Conservation (phyloP, 2,113 vertebrate species). For the Protomyctophum bolini region DNA sequence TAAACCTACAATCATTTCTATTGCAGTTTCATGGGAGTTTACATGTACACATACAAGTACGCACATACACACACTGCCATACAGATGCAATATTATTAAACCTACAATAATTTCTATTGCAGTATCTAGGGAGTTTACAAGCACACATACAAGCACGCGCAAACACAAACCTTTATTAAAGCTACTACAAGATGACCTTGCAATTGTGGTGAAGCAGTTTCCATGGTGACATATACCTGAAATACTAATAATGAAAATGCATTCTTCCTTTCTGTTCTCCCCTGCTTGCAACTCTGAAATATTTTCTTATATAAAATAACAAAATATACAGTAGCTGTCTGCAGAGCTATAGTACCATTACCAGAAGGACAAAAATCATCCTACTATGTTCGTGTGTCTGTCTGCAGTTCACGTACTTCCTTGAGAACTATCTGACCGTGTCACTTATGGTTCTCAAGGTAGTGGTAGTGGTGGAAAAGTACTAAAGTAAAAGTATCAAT, state of each 20-base stretch:
- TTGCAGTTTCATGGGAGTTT: constrained; percentile 17
- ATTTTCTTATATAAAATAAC: constrained; percentile 4
- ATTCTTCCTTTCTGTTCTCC: constrained; percentile 29
- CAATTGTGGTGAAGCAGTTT: constrained; percentile 26
- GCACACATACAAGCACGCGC: neutral
- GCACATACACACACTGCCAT: constrained; percentile 4
- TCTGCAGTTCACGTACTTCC: too few relatives aligned
- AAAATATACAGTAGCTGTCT: constrained; percentile 19
- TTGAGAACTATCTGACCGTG: too few relatives aligned
- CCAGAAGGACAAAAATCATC: neutral
- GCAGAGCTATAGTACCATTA: neutral
- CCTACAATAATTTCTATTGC: constrained; percentile 9
- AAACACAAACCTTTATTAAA: constrained; percentile 10
- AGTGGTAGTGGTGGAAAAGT: too few relatives aligned
- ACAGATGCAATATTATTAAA: constrained; percentile 2
- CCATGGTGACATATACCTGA: constrained; percentile 59
- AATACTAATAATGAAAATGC: constrained; percentile 24
- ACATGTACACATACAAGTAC: constrained; percentile 1
- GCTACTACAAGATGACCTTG: constrained; percentile 47
- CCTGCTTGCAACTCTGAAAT: constrained; percentile 20
- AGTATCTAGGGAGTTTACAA: constrained; percentile 10
- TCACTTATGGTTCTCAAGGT: too few relatives aligned
- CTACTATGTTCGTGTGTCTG: too few relatives aligned
- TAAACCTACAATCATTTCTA: constrained; percentile 5
- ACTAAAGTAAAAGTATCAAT: too few relatives aligned